Base-by-base conservation (phyloP, 2,797 vertebrate species). In the Gouania willdenowi region DNA sequence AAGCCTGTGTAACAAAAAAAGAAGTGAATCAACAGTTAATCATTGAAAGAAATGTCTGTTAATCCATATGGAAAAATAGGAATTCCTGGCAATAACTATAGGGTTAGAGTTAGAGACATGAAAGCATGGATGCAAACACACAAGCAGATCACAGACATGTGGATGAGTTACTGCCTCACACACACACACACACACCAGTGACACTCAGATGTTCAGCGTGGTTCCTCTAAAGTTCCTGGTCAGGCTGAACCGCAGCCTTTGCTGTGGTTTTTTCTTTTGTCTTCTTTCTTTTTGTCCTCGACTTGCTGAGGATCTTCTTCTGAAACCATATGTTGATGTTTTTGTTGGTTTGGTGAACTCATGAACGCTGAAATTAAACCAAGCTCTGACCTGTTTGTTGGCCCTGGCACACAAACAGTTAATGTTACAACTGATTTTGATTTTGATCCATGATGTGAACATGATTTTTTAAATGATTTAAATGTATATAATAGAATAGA, bases 171-270 rank as follows among this genome's bases (percentile, higher is more conserved):
- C n/a, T n/a, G n/a, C n/a, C n/a, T n/a, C 25, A 45, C 15, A 19
- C 36, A 12, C 45, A 42, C 57, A 48, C 35, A 57, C 21, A 39
- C 30, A 42, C 35, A 45, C 20, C 26, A 51, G 8, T 31, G 19
- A 45, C 18, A 33, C n/a, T 71, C 8, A 61, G 45, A 35, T 20
- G 19, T 26, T 41, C 15, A 78, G 51, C 66, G 46, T 75, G 65
- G 71, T 84, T 84, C 82, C 66, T 79, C 58, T 63, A 46, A 75
- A 65, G 71, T 84, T 84, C 82, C 66, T 79, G 58, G 63, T 77
- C 53, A 68, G 73, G 71, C 78, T 79, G 72, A 72, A 86, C 75
- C 70, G 69, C 66, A 38, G 62, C 76, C 71, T 61, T 62, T 60
- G 43, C 55, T 11, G 25, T 75, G 65, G 51, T 68, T 75, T 79